These are phyloP conservation scores for Leptinotarsa haldemani DNA, from an alignment of 2,888 invertebrate genomes.

Conservation along the genomic window DNA sequence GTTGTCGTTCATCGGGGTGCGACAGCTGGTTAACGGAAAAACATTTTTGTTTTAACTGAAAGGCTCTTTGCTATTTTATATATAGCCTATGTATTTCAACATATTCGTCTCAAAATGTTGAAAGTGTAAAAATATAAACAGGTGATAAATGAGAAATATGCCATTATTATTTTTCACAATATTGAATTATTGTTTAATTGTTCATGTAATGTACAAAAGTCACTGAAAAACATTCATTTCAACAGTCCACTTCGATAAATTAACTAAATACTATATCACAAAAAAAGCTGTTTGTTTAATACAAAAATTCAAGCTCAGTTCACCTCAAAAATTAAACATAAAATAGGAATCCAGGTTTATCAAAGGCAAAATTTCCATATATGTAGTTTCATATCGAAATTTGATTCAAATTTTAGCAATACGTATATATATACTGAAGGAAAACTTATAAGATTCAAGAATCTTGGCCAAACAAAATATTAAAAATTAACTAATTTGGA, in stretches of 20 bases:
- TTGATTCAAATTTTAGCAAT: not conserved
- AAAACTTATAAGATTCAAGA: not conserved
- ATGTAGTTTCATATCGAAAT: not conserved
- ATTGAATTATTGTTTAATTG: not conserved
- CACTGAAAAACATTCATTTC: not conserved
- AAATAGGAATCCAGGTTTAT: not conserved
- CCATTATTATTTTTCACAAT: not conserved
- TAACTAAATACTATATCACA: slow-evolving; percentile 19
- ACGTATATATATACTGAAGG: not conserved
- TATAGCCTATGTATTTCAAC: no score
- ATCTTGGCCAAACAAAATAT: not conserved
- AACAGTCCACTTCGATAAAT: not conserved
- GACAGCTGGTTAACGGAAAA: no score
- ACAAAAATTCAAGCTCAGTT: not conserved
- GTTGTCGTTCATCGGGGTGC: no score
- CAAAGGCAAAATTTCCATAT: slow-evolving; percentile 3
- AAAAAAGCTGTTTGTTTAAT: slow-evolving; percentile 5
- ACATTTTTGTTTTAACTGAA: no score
- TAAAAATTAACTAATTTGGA: not conserved
- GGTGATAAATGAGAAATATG: no score
- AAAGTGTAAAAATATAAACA: no score
- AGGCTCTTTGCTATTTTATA: no score
- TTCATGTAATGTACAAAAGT: not conserved
- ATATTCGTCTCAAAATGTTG: no score
- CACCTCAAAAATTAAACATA: not conserved